phyloP scores from a whole-genome alignment of 2,797 vertebrate genomes.

The Cryptoblepharus egeriae region DNA sequence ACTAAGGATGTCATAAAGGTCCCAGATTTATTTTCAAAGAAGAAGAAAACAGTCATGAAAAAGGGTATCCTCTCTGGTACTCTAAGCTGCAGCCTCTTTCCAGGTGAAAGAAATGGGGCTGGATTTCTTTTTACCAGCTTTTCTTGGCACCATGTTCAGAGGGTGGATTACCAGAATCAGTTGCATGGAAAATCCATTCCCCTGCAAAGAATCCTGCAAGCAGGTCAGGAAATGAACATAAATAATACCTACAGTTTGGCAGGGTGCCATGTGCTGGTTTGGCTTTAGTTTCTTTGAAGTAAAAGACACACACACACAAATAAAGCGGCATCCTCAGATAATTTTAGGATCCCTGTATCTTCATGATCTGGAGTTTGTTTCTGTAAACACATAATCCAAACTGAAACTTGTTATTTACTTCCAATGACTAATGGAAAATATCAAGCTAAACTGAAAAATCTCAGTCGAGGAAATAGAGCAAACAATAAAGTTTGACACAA shows the following conservation, averaged over 20 bases:
- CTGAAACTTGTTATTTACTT: slow-evolving; percentile 52
- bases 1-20: no score
- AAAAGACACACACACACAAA: not conserved
- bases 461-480: slow-evolving; percentile 42
- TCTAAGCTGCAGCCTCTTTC: not conserved
- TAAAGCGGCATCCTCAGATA: not conserved
- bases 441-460: slow-evolving; percentile 41
- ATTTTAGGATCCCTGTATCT: not conserved
- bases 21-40: not conserved
- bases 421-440: slow-evolving; percentile 48
- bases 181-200: not conserved
- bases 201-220: not conserved
- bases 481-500: slow-evolving; percentile 44
- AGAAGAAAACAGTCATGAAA: not conserved
- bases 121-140: not conserved
- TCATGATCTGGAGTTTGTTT: slow-evolving; percentile 10
- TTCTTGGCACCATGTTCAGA: not conserved
- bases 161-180: not conserved
- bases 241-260: not conserved
- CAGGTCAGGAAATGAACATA: not conserved
- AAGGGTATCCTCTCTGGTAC: not conserved
- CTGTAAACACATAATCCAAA: slow-evolving; percentile 42
- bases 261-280: not conserved
- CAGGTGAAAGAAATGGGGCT: not conserved
- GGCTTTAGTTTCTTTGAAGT: not conserved